Conservation (phyloP, 2,888 invertebrate genomes). For the Exephanes ischioxanthus region DNA sequence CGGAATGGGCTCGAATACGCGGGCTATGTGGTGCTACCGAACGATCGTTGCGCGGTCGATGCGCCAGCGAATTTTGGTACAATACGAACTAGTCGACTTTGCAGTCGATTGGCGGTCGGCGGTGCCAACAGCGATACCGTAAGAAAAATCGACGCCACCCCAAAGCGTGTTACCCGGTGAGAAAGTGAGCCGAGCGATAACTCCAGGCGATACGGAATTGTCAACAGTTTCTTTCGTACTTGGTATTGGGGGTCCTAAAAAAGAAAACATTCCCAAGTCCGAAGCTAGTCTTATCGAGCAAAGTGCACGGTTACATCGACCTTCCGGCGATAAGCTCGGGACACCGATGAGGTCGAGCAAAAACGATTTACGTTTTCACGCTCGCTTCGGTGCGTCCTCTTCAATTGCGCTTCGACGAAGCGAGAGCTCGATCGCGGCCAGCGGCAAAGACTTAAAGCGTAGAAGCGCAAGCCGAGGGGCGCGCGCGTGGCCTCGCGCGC, state of each 20-base stretch:
- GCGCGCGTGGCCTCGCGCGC: conserved; percentile 20
- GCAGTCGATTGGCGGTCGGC: too few relatives aligned
- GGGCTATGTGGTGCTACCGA: too few relatives aligned
- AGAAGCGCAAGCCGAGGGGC: conserved; percentile 2
- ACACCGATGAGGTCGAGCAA: not conserved
- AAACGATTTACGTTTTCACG: conserved; percentile 31
- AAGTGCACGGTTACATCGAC: conserved; percentile 56
- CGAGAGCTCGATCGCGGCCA: not conserved
- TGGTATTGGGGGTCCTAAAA: conserved; percentile 14
- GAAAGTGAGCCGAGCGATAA: conserved; percentile 4
- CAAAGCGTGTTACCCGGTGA: not conserved
- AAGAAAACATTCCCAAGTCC: not conserved
- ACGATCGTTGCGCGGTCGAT: too few relatives aligned
- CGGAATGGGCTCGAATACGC: too few relatives aligned
- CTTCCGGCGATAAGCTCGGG: conserved; percentile 38
- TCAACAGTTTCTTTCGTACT: not conserved
- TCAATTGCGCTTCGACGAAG: not conserved
- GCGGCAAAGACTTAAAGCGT: conserved; percentile 10
- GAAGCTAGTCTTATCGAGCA: conserved; percentile 11
- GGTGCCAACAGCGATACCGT: not conserved
- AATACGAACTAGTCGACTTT: too few relatives aligned
- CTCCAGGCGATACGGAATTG: not conserved
- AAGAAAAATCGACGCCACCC: not conserved
- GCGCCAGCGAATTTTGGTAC: too few relatives aligned
- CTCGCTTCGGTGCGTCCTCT: not conserved